phyloP scores from a whole-genome alignment of 2,888 invertebrate genomes.

The Apoda limacodes region DNA sequence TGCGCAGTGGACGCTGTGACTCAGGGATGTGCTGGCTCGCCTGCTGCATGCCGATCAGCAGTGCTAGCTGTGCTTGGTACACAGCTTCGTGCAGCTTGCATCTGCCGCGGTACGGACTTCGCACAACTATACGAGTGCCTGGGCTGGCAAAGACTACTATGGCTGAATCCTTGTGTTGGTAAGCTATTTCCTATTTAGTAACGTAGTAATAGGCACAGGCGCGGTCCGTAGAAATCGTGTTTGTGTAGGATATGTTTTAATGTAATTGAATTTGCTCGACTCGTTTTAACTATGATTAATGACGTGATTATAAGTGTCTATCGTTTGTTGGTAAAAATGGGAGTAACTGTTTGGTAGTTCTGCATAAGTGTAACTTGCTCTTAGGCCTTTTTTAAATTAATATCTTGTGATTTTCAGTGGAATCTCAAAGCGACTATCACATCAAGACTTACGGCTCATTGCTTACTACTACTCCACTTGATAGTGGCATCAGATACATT shows the following conservation, averaged over 20 bases:
- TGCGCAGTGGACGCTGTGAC: constrained; percentile 93
- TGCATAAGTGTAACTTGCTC: too few species aligned
- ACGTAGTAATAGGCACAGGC: not conserved
- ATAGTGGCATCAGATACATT: constrained; percentile 57
- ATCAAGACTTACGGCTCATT: constrained; percentile 60
- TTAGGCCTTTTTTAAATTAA: too few species aligned
- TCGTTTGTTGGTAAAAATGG: too few species aligned
- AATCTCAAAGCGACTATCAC: constrained; percentile 91
- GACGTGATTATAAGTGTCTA: too few species aligned
- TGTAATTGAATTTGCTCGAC: too few species aligned
- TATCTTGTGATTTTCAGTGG: constrained; percentile 83
- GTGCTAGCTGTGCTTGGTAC: constrained; percentile 91
- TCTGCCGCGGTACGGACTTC: constrained; percentile 88
- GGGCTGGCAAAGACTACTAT: constrained; percentile 89
- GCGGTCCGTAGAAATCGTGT: not conserved
- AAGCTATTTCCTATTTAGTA: constrained; percentile 40
- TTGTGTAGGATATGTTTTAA: too few species aligned
- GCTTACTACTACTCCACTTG: constrained; percentile 49
- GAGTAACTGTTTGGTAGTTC: too few species aligned
- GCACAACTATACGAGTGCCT: constrained; percentile 88
- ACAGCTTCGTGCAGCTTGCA: constrained; percentile 88
- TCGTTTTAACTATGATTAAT: too few species aligned
- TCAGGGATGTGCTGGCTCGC: constrained; percentile 88
- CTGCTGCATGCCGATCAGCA: constrained; percentile 86
- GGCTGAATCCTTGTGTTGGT: constrained; percentile 96